Evolutionary conservation across 92 coral and sea anemone genomes (phyloP).

Genomic region (Galaxea fascicularis): DNA sequence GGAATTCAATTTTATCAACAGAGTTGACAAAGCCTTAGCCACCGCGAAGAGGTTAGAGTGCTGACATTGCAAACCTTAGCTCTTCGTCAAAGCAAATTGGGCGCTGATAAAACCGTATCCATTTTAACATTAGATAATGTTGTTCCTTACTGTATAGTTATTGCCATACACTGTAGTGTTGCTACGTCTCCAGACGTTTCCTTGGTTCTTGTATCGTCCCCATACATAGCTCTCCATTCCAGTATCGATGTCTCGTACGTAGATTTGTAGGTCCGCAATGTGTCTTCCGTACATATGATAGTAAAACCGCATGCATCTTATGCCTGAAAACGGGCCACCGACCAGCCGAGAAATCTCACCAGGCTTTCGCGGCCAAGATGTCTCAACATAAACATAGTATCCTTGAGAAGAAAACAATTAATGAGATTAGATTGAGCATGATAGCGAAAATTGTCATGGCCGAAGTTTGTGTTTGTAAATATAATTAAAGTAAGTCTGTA

Average conservation of each 20-base stretch:
- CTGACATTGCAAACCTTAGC: no score
- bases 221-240: conserved; percentile 66
- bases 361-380: conserved; percentile 61
- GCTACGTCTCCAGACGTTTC: conserved; percentile 69
- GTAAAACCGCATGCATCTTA: conserved; percentile 80
- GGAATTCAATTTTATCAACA: no score
- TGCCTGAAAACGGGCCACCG: conserved; percentile 75
- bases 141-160: conserved; percentile 74
- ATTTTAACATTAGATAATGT: no score
- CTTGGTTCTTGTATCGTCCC: conserved; percentile 73
- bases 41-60: no score
- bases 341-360: conserved; percentile 77
- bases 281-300: conserved; percentile 89
- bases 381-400: conserved; percentile 72
- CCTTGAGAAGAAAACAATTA: conserved; percentile 30
- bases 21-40: no score
- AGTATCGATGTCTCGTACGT: conserved; percentile 45
- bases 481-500: no score
- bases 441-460: no score
- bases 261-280: conserved; percentile 72
- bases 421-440: background rate
- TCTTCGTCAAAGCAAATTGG: no score
- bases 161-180: conserved; percentile 71
- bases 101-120: no score
- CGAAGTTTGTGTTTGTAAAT: background rate